A percentile compares a stretch with the other conserved stretches of the same genome.
Conservation (phyloP, 2,797 vertebrate genomes). For the Danio albolineatus region DNA sequence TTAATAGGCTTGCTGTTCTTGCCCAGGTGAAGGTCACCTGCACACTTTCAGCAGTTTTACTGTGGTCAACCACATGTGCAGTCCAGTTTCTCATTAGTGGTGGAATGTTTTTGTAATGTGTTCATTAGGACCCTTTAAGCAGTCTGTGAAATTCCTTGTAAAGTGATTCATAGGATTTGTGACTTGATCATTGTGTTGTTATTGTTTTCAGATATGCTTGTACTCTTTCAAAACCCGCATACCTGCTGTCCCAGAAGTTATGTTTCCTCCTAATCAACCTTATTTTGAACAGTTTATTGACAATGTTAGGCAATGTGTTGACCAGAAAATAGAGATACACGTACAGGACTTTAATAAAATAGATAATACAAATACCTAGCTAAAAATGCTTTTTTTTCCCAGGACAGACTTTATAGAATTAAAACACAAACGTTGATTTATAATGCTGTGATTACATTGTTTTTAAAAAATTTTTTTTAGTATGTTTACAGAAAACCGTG, state of each 20-base stretch:
- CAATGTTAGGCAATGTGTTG: not conserved
- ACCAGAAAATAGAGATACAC: too few species aligned
- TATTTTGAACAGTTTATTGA: not conserved
- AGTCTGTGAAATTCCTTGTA: conserved; percentile 10
- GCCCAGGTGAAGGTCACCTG: conserved; percentile 30
- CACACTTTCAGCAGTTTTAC: conserved; percentile 27
- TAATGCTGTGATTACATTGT: not conserved
- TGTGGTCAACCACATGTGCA: conserved; percentile 28
- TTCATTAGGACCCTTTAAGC: conserved; percentile 1
- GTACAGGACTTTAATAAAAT: too few species aligned
- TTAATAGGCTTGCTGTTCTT: not conserved
- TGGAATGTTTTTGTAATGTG: conserved; percentile 20
- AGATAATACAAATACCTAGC: too few species aligned
- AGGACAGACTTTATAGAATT: too few species aligned
- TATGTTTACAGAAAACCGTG: not conserved
- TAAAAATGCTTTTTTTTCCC: too few species aligned
- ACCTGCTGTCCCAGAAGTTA: not conserved
- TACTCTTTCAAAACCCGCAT: not conserved
- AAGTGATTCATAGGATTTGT: conserved; percentile 17
- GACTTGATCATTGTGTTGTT: not conserved
- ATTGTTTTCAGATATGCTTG: not conserved
- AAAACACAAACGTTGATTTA: too few species aligned
- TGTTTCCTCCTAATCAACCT: not conserved
- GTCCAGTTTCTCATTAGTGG: conserved; percentile 19
- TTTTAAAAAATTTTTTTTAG: too few species aligned